Evolutionary conservation across 2,797 vertebrate genomes (phyloP).

Genomic region (Neosalanx taihuensis): DNA sequence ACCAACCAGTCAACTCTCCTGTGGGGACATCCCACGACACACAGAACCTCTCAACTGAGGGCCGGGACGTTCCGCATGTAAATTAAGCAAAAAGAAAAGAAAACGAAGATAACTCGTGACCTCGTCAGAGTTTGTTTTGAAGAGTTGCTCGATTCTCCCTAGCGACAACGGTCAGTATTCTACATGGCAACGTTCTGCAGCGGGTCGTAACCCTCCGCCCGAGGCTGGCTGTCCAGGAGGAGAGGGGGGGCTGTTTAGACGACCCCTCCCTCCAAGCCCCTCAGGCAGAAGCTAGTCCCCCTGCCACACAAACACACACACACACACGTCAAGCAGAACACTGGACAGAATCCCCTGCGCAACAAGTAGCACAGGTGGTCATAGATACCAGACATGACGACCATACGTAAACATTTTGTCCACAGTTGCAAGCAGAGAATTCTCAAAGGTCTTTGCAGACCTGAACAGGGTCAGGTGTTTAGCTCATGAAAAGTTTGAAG

Average conservation of each 20-base stretch:
- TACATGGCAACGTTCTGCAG: conserved; percentile 7
- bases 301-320: conserved; percentile 13
- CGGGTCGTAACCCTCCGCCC: conserved; percentile 14
- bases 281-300: conserved; percentile 24
- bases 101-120: too few species aligned
- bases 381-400: conserved; percentile 11
- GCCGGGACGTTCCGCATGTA: conserved; percentile 5
- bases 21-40: conserved; percentile 34
- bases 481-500: conserved; percentile 29
- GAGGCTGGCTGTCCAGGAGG: conserved; percentile 16
- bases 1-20: conserved; percentile 8
- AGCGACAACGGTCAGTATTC: not conserved
- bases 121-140: too few species aligned
- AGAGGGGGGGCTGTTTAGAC: conserved; percentile 17
- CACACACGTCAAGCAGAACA: conserved; percentile 30
- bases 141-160: too few species aligned
- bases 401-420: conserved; percentile 29
- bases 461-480: conserved; percentile 23
- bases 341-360: conserved; percentile 48
- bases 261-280: conserved; percentile 18
- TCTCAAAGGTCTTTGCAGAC: conserved; percentile 16
- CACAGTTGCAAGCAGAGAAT: conserved; percentile 34
- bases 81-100: not conserved
- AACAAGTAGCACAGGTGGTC: conserved; percentile 17
- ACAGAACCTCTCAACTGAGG: conserved; percentile 29